A percentile compares a stretch with the other conserved stretches of the same genome.
phyloP scores from a whole-genome alignment of 2,888 invertebrate species.

The Harpalus rubripes region DNA sequence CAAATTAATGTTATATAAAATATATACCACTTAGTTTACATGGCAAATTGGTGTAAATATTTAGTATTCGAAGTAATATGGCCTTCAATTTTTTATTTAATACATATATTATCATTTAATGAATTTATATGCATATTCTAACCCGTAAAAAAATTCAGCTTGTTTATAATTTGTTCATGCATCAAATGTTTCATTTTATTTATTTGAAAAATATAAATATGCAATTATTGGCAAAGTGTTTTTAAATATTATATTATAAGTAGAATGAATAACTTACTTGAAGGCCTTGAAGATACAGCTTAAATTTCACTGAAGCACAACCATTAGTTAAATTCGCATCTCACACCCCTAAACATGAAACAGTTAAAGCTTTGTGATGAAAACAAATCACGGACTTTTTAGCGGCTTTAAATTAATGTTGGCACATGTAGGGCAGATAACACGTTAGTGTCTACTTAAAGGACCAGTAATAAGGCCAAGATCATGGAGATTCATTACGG shows the following conservation, averaged over 20 bases:
- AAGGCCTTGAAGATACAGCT: constrained; percentile 5
- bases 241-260: not conserved
- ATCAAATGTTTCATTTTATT: not conserved
- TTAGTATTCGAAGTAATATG: no score
- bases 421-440: constrained; percentile 51
- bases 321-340: constrained; percentile 18
- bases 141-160: no score
- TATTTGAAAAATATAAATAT: no score
- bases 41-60: no score
- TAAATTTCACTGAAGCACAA: constrained; percentile 27
- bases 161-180: not conserved
- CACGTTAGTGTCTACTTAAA: constrained; percentile 68
- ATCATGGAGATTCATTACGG: constrained; percentile 87
- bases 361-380: constrained; percentile 25
- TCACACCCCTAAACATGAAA: constrained; percentile 24
- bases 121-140: no score
- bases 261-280: not conserved
- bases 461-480: constrained; percentile 79
- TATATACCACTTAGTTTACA: no score
- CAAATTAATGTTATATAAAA: not conserved
- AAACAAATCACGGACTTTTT: constrained; percentile 39
- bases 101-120: no score
- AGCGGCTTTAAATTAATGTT: constrained; percentile 18
- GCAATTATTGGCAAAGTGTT: not conserved
- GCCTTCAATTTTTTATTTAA: no score